Base-by-base conservation (phyloP, 2,888 invertebrate genomes). In the Busseola fusca region DNA sequence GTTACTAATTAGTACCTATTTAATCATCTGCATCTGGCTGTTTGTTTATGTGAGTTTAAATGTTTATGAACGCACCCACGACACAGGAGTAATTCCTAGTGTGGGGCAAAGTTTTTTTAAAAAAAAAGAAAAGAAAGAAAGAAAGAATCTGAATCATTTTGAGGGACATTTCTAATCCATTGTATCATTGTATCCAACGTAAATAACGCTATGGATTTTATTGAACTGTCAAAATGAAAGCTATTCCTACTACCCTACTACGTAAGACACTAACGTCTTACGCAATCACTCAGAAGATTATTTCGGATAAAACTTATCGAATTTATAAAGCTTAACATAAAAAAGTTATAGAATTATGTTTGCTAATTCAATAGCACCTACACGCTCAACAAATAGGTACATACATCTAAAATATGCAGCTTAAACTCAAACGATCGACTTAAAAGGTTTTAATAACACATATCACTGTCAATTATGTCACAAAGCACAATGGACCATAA, bases 401-500 rank as follows among this genome's bases (percentile, higher is more conserved):
- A 34, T 34, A n/a, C n/a, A n/a, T n/a, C 12, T n/a, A 27, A 34
- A 64, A 56, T 3, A 34, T 21, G 21, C 30, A 68, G 37, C 30
- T 12, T 48, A 48, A 18, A 60, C 25, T 27, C 18, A 48, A 60
- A 54, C 40, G 6, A 30, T 14, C 7, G 50, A 37, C 67, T 54
- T 25, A 34, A 52, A 60, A 40, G 6, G 27, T 34, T 30, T 6
- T 45, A 63, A n/a, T 58, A 54, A 64, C 62, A 63, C 25, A 68
- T 37, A 34, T 25, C 14, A 34, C 37, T 52, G 42, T 56, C 63
- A 56, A n/a, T n/a, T 21, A 54, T 63, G n/a, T 76, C 54, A 65
- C 64, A 42, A 50, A 34, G 45, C 45, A 63, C 63, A 56, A 56
- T 64, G 57, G 12, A 56, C 72, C 64, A 81, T 42, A 77, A 25